phyloP scores from a whole-genome alignment of 1,140 invertebrate species.

The Bombus soroeensis region DNA sequence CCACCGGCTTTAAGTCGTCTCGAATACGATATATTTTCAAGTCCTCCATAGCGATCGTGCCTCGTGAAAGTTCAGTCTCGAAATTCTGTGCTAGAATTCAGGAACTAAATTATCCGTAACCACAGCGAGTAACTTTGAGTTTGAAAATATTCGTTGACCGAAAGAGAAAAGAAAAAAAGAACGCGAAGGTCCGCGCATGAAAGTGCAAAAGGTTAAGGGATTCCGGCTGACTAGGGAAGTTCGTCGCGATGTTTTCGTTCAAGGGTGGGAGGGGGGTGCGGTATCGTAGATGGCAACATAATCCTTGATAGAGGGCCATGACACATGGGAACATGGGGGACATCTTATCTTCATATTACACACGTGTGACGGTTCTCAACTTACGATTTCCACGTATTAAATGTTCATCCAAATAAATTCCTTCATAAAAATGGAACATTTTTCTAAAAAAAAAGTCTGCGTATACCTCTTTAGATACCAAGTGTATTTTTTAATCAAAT shows the following conservation, averaged over 20 bases:
- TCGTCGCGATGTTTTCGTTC: constrained; percentile 76
- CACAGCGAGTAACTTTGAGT: background rate
- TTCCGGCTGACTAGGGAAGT: constrained; percentile 68
- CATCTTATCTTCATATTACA: constrained; percentile 82
- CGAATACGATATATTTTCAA: background rate
- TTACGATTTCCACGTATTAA: constrained; percentile 3
- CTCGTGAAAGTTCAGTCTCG: background rate
- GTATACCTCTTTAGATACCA: too few relatives aligned
- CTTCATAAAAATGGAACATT: background rate
- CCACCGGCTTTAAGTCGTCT: background rate
- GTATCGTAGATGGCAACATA: constrained; percentile 75
- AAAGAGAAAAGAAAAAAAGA: constrained; percentile 42
- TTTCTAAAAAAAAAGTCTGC: background rate
- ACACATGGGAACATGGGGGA: constrained; percentile 75
- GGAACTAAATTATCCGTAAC: constrained; percentile 9
- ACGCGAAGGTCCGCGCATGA: constrained; percentile 29
- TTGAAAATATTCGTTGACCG: background rate
- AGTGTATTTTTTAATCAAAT: too few relatives aligned
- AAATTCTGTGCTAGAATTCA: constrained; percentile 4
- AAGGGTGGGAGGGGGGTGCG: constrained; percentile 67
- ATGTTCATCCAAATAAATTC: background rate
- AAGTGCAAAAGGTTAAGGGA: constrained; percentile 65
- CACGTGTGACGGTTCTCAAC: constrained; percentile 72
- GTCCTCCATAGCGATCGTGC: background rate
- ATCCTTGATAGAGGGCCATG: constrained; percentile 78